Evolutionary conservation across 2,113 vertebrate species (phyloP).

Genomic region (Candoia aspera): DNA sequence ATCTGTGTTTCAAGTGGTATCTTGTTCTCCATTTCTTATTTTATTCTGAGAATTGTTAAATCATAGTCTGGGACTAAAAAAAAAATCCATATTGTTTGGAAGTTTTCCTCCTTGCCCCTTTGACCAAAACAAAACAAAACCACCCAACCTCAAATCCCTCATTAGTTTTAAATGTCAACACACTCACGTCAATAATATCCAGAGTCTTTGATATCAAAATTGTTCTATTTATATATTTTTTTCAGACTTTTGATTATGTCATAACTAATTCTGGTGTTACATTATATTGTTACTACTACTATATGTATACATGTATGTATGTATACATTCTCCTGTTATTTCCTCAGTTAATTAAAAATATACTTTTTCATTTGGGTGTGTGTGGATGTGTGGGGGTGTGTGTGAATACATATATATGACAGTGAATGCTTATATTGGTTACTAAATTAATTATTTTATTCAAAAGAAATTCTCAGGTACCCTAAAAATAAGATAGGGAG

Average conservation of each 20-base stretch:
- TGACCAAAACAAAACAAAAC: not conserved
- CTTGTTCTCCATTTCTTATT: not conserved
- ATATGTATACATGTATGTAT: not conserved
- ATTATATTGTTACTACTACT: not conserved
- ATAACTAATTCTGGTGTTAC: not conserved
- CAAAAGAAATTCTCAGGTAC: not conserved
- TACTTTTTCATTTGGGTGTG: no score
- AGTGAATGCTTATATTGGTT: not conserved
- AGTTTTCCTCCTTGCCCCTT: not conserved
- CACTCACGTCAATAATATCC: no score
- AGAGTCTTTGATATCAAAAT: no score
- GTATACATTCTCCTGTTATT: no score
- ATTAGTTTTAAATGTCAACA: no score
- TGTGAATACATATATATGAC: not conserved
- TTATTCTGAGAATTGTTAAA: not conserved
- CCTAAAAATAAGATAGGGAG: not conserved
- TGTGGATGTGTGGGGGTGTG: no score
- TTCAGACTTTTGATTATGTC: no score
- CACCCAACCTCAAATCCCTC: no score
- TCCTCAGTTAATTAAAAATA: no score
- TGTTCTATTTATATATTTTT: no score
- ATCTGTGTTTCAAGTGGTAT: not conserved
- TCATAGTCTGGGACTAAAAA: not conserved
- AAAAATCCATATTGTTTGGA: not conserved
- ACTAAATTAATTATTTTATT: not conserved